Base-by-base conservation (phyloP, 2,797 vertebrate species). In the Naso thynnoides region DNA sequence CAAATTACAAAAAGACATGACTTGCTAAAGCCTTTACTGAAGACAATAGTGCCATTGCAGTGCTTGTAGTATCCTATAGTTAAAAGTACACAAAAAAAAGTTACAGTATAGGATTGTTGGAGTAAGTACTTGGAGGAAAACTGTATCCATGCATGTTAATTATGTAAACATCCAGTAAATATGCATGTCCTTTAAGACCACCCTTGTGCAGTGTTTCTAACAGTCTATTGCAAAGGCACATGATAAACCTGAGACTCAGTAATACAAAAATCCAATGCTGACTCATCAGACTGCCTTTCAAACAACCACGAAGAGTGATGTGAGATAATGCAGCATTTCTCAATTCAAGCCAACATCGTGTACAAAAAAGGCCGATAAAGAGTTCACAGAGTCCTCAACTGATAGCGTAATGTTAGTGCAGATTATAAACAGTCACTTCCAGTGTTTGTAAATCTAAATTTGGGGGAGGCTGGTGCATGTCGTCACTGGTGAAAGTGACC, bases 221-320 rank as follows among this genome's bases (percentile, higher is more conserved):
- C 69, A 71, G 57, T 78, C 78, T 68, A 82, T 82, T 73, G 59
- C 78, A 75, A 89, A 92, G 83, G 88, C 85, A 85, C 82, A 87
- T 62, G 67, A 86, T 86, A 83, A 86, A 92, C 93, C 91, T 92
- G 92, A 94, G 88, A 84, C 83, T 75, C 53, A 60, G 47, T 73
- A 80, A 81, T 78, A 76, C 59, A 73, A 82, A 86, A 83, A 79
- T 60, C 48, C 18, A 85, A 77, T 45, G 67, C 58, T 53, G 80
- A 78, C 59, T 70, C 41, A 55, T 61, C 58, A 66, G 59, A 54
- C 71, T 70, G 75, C 38, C 54, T 50, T 70, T 53, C 38, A 58
- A 68, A 70, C 44, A 56, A 69, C 45, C 39, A 76, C 81, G 72
- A 76, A 74, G 42, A 69, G 53, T 62, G 52, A 85, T 63, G 64